These are phyloP conservation scores for Drosophila niveifrons DNA, from an alignment of 2,888 invertebrate genomes.

Conservation along the genomic window DNA sequence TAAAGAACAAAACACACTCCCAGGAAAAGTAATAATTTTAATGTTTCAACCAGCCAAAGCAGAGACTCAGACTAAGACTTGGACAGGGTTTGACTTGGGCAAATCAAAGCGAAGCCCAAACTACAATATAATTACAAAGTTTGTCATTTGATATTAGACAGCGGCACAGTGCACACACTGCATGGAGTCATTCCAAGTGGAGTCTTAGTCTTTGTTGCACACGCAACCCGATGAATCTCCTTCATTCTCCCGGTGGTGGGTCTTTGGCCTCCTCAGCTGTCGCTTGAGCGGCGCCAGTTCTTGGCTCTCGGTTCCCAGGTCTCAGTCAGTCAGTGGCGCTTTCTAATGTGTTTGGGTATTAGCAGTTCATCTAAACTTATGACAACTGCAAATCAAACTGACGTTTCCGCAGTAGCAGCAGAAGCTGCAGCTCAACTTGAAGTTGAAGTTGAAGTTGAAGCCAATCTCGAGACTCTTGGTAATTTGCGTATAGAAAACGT, in stretches of 20 bases:
- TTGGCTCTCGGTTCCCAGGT: not conserved
- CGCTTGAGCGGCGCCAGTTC: conserved; percentile 12
- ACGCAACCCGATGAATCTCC: conserved; percentile 36
- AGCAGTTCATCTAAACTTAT: conserved; percentile 82
- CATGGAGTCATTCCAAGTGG: conserved; percentile 2
- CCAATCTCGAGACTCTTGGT: conserved; percentile 38
- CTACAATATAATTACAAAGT: conserved; percentile 69
- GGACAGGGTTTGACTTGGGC: conserved; percentile 11
- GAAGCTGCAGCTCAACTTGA: conserved; percentile 7
- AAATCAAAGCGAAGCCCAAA: conserved; percentile 33
- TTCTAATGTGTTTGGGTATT: conserved; percentile 81
- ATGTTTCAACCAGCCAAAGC: conserved; percentile 31
- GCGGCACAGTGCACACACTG: conserved; percentile 57
- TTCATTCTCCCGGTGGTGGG: conserved; percentile 21
- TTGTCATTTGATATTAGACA: conserved; percentile 79
- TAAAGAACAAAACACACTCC: conserved; percentile 54
- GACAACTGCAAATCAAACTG: conserved; percentile 82
- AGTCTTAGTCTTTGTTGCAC: conserved; percentile 2
- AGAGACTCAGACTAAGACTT: not conserved
- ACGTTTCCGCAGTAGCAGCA: conserved; percentile 76
- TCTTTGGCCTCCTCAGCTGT: conserved; percentile 40
- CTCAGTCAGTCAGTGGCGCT: conserved; percentile 53
- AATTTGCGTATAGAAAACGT: conserved; percentile 62
- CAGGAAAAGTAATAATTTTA: conserved; percentile 72
- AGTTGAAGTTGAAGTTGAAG: conserved; percentile 10